Percentiles rank a stretch among this genome's conserved stretches.
Evolutionary conservation across 2,888 invertebrate species (phyloP).

Genomic region (Thereva unica): DNA sequence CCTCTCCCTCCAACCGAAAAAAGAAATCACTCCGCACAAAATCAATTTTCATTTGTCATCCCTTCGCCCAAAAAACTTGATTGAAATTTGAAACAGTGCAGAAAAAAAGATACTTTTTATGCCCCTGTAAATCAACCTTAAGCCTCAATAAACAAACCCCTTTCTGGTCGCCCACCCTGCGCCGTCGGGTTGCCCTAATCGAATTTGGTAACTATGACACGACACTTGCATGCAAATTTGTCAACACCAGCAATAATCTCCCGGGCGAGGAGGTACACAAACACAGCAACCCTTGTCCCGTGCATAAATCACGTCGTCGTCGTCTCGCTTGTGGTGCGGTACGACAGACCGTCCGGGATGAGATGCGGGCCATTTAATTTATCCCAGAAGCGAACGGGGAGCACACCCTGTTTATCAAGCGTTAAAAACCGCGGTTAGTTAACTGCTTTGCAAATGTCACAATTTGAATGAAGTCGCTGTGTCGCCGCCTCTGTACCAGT

Average conservation of each 20-base stretch:
- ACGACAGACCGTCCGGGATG: no score
- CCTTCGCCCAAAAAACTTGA: no score
- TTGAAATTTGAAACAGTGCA: no score
- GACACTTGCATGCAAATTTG: conserved; percentile 36
- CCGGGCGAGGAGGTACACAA: conserved; percentile 1
- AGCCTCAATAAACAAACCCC: conserved; percentile 16
- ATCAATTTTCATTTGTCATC: no score
- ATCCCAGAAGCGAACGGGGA: conserved; percentile 22
- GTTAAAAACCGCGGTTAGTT: conserved; percentile 31
- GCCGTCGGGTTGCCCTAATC: conserved; percentile 21
- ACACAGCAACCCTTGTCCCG: conserved; percentile 15
- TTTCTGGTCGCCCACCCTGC: conserved; percentile 8
- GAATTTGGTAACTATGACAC: conserved; percentile 7
- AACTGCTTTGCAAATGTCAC: conserved; percentile 26
- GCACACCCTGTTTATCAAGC: conserved; percentile 12
- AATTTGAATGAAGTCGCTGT: neutral
- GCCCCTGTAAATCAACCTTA: conserved; percentile 2
- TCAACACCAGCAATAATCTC: conserved; percentile 29
- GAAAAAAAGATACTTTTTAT: neutral
- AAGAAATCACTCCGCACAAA: no score
- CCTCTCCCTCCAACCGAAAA: no score
- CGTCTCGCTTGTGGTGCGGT: conserved; percentile 8
- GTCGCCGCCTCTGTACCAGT: conserved; percentile 18
- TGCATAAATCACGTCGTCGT: conserved; percentile 30
- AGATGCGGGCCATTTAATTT: conserved; percentile 21